Percentiles rank a stretch among this genome's conserved stretches.
phyloP scores from a whole-genome alignment of 2,888 invertebrate genomes.

The Neocrepidodera transversa region DNA sequence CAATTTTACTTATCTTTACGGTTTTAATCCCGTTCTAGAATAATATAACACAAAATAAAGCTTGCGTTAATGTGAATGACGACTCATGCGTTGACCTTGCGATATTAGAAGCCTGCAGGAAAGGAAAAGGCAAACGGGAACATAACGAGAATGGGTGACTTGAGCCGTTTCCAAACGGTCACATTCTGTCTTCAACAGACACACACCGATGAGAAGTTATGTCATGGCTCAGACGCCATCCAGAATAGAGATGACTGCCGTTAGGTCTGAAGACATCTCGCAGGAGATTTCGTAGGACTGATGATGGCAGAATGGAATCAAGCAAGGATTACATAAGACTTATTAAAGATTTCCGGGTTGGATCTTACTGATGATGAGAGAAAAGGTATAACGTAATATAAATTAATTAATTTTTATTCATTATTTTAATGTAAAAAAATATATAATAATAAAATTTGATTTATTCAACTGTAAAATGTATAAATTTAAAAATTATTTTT shows the following conservation, averaged over 20 bases:
- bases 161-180: conserved; percentile 49
- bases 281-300: conserved; percentile 18
- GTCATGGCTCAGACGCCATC: conserved; percentile 44
- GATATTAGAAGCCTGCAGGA: conserved; percentile 35
- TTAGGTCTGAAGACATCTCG: conserved; percentile 20
- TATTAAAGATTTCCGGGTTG: conserved; percentile 12
- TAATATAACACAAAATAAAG: no score
- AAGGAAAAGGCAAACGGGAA: background rate
- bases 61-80: conserved; percentile 42
- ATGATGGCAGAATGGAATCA: conserved; percentile 19
- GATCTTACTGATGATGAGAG: no score
- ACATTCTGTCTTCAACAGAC: conserved; percentile 45
- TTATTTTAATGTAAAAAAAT: no score
- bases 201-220: conserved; percentile 50
- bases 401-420: no score
- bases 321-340: conserved; percentile 11
- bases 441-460: no score
- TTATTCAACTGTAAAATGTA: background rate
- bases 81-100: conserved; percentile 34
- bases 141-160: conserved; percentile 49
- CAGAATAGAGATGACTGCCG: conserved; percentile 47
- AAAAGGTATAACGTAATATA: background rate
- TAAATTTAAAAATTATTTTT: no score
- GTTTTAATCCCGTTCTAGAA: no score
- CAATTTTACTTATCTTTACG: no score